Evolutionary conservation across 2,888 invertebrate genomes (phyloP).

Genomic region (Temnothorax unifasciatus): DNA sequence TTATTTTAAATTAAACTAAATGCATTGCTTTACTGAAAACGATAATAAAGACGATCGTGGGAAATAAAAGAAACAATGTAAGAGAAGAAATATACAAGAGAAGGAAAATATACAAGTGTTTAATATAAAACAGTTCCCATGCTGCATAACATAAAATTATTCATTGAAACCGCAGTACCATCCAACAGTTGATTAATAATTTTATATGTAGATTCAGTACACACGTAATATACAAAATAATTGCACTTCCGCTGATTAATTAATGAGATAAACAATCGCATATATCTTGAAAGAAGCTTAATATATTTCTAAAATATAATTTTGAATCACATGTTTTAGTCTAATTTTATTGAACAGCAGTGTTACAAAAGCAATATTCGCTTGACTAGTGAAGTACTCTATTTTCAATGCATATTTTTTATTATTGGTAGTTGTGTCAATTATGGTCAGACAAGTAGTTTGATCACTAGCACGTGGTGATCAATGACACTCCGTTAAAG

Average conservation of each 20-base stretch:
- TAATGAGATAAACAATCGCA: conserved; percentile 5
- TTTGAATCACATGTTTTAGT: background rate
- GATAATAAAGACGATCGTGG: background rate
- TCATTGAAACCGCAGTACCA: background rate
- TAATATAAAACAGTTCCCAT: background rate
- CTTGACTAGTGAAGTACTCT: background rate
- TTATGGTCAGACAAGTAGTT: background rate
- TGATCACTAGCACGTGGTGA: background rate
- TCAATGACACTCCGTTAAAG: background rate
- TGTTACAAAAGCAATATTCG: background rate
- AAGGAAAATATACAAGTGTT: background rate
- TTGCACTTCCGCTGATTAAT: background rate
- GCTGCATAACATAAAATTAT: background rate
- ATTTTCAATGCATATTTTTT: background rate
- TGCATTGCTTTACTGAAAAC: background rate
- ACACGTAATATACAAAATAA: conserved; percentile 3
- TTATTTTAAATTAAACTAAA: background rate
- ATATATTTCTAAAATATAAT: conserved; percentile 13
- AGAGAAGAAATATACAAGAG: background rate
- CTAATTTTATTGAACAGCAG: background rate
- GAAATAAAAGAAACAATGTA: background rate
- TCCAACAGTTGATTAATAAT: background rate
- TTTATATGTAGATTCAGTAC: background rate
- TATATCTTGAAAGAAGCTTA: background rate
- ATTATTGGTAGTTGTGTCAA: background rate